phyloP scores from a whole-genome alignment of 2,113 vertebrate species.

The Oophaga pumilio region DNA sequence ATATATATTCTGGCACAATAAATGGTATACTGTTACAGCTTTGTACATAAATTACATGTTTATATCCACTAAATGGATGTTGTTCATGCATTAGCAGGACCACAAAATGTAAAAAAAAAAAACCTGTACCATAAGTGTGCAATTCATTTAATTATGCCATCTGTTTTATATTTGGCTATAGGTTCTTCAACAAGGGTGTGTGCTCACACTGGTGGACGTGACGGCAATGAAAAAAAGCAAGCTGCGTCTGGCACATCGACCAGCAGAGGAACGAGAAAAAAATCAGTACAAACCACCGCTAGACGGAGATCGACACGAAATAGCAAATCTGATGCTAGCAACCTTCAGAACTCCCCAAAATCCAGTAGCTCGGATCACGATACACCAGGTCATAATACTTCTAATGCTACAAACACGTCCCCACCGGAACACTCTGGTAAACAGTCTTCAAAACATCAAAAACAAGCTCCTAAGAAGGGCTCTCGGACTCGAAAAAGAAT shows the following conservation, averaged over 20 bases:
- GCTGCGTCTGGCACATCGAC: slow-evolving; percentile 78
- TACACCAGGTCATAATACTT: slow-evolving; percentile 67
- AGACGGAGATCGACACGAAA: slow-evolving; percentile 83
- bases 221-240: slow-evolving; percentile 88
- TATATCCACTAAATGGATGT: no score
- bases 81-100: no score
- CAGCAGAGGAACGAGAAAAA: slow-evolving; percentile 82
- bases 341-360: slow-evolving; percentile 74
- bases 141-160: neutral
- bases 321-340: slow-evolving; percentile 72
- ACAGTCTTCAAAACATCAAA: slow-evolving; percentile 77
- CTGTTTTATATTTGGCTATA: slow-evolving; percentile 20
- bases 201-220: slow-evolving; percentile 83
- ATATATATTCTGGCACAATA: no score
- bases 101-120: no score
- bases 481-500: slow-evolving; percentile 79
- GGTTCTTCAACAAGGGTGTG: slow-evolving; percentile 61
- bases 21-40: no score
- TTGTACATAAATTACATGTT: no score
- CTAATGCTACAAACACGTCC: slow-evolving; percentile 65
- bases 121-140: neutral
- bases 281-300: slow-evolving; percentile 72
- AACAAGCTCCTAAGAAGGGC: slow-evolving; percentile 73
- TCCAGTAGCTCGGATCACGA: slow-evolving; percentile 76
- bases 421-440: slow-evolving; percentile 67